Percentiles rank a stretch among this genome's conserved stretches.
These are phyloP conservation scores for Helostoma temminkii DNA, from an alignment of 2,797 vertebrate species.

Conservation along the genomic window DNA sequence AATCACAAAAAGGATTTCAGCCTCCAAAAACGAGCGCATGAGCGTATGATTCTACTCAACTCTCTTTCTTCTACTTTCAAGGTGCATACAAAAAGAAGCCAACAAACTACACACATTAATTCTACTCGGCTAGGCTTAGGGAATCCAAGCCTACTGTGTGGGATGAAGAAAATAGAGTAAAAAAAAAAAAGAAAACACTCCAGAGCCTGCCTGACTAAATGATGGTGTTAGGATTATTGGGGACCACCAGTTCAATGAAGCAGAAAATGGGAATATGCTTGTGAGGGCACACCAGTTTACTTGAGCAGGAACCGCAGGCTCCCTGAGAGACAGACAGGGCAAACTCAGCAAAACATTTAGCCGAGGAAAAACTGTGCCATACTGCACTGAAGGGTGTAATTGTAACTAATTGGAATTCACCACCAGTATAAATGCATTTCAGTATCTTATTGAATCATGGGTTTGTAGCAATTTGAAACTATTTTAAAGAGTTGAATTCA, in stretches of 20 bases:
- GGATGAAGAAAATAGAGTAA: constrained; percentile 62
- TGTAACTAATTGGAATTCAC: constrained; percentile 80
- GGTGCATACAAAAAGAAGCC: constrained; percentile 53
- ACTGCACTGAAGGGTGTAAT: constrained; percentile 58
- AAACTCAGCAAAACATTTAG: constrained; percentile 67
- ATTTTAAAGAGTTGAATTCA: constrained; percentile 55
- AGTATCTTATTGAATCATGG: constrained; percentile 61
- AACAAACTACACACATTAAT: constrained; percentile 69
- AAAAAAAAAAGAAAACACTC: constrained; percentile 59
- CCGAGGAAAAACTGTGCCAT: constrained; percentile 16
- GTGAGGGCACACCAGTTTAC: constrained; percentile 77
- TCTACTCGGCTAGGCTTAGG: constrained; percentile 70
- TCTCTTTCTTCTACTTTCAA: constrained; percentile 46
- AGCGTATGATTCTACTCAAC: constrained; percentile 37
- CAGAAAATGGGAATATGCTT: constrained; percentile 87
- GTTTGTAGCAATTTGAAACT: constrained; percentile 52
- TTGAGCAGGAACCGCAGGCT: constrained; percentile 71
- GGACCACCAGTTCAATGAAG: constrained; percentile 84
- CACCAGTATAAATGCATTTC: constrained; percentile 53
- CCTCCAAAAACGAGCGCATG: constrained; percentile 3
- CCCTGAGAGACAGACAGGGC: constrained; percentile 62
- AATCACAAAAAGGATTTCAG: constrained; percentile 44
- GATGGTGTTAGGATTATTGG: constrained; percentile 87
- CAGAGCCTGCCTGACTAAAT: constrained; percentile 81
- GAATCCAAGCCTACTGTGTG: constrained; percentile 72